Evolutionary conservation across 2,888 invertebrate genomes (phyloP).

Genomic region (Chaetoderma sp.): DNA sequence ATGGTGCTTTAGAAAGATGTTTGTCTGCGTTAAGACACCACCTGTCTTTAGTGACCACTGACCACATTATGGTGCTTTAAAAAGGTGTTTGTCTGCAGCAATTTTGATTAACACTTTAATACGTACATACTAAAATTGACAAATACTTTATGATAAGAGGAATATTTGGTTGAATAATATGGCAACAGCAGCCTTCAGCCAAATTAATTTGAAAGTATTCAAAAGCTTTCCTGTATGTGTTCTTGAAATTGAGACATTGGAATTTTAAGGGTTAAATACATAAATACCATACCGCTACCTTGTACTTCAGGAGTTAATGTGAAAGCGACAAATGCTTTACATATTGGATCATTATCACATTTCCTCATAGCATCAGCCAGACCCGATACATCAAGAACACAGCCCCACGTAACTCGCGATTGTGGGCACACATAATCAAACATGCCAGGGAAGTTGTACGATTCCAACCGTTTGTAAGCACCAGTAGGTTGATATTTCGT

Average conservation of each 20-base stretch:
- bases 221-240: not conserved
- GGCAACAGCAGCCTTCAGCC: not conserved
- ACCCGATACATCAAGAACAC: conserved; percentile 49
- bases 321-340: conserved; percentile 55
- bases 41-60: too few relatives aligned
- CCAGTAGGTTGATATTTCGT: too few relatives aligned
- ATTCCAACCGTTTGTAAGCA: conserved; percentile 34
- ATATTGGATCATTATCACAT: conserved; percentile 45
- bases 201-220: not conserved
- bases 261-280: too few relatives aligned
- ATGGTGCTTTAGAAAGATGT: too few relatives aligned
- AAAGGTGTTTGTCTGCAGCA: too few relatives aligned
- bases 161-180: not conserved
- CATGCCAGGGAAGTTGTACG: conserved; percentile 49
- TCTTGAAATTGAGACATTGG: not conserved
- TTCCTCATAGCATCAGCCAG: conserved; percentile 45
- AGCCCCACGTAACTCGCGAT: conserved; percentile 59
- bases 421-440: conserved; percentile 53
- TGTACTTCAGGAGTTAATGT: conserved; percentile 48
- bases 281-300: too few relatives aligned
- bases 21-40: too few relatives aligned
- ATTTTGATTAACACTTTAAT: too few relatives aligned
- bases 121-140: too few relatives aligned
- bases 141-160: too few relatives aligned
- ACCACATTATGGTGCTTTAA: too few relatives aligned